Evolutionary conservation across 2,888 invertebrate species (phyloP).

Genomic region (Oasisia sp.): DNA sequence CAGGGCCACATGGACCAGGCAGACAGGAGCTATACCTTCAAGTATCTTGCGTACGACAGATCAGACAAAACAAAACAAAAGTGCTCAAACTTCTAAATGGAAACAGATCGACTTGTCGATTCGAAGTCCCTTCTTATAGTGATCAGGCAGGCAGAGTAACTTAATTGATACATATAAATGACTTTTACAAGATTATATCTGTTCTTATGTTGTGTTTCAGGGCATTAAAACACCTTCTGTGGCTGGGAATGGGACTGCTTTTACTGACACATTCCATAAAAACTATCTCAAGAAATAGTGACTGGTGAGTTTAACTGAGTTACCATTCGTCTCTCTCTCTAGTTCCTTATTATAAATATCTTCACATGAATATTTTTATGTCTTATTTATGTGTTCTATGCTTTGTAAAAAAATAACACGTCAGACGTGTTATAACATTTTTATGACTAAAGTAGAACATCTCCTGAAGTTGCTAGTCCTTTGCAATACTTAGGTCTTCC

Average conservation of each 20-base stretch:
- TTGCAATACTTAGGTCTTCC: background rate
- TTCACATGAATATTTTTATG: conserved; percentile 4
- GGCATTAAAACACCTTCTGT: conserved; percentile 67
- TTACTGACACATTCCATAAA: conserved; percentile 84
- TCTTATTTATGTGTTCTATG: background rate
- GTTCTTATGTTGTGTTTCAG: conserved; percentile 38
- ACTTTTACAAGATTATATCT: background rate
- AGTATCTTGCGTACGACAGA: background rate
- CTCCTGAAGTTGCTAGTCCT: background rate
- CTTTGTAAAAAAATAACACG: background rate
- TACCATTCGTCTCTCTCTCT: too few relatives aligned
- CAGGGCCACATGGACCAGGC: too few relatives aligned
- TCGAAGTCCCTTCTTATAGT: too few relatives aligned
- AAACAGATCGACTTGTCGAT: background rate
- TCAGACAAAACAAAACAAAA: background rate
- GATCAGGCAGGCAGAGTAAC: too few relatives aligned
- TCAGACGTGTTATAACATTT: background rate
- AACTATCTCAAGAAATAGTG: conserved; percentile 88
- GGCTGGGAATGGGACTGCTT: conserved; percentile 74
- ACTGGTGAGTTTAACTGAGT: conserved; percentile 70
- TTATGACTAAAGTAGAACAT: background rate
- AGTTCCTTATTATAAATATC: background rate
- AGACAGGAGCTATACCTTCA: background rate
- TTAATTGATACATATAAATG: background rate
- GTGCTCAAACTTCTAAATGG: too few relatives aligned